phyloP scores from a whole-genome alignment of 2,888 invertebrate species.

The Timema cristinae region DNA sequence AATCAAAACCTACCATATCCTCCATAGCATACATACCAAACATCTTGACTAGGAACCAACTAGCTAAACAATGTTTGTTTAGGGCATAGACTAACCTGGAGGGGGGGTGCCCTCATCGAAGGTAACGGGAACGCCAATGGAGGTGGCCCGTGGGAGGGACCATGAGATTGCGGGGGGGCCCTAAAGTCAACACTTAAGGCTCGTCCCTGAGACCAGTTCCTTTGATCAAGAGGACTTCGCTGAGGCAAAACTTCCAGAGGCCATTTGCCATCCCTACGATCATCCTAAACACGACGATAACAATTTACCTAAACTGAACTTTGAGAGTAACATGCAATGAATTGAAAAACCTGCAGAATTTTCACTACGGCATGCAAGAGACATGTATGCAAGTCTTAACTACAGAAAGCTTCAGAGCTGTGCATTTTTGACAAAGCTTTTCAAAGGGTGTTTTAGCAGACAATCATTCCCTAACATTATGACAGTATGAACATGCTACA shows the following conservation, averaged over 20 bases:
- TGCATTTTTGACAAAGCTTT: too few species aligned
- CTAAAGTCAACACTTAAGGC: constrained; percentile 25
- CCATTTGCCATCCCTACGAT: constrained; percentile 22
- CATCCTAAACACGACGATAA: constrained; percentile 21
- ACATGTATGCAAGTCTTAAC: too few species aligned
- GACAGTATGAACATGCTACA: too few species aligned
- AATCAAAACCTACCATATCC: too few species aligned
- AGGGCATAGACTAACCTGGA: constrained; percentile 21
- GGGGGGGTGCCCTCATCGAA: constrained; percentile 25
- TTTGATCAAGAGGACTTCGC: constrained; percentile 22
- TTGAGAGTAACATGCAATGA: background rate
- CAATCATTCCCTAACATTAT: too few species aligned
- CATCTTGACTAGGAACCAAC: too few species aligned
- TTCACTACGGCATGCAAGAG: constrained; percentile 2
- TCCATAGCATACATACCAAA: too few species aligned
- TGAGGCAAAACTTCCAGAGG: constrained; percentile 16
- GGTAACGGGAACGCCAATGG: constrained; percentile 25
- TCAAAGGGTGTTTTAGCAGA: too few species aligned
- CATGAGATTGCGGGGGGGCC: constrained; percentile 26
- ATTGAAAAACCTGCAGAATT: background rate
- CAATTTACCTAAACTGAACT: background rate
- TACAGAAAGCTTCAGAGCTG: too few species aligned
- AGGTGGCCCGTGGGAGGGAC: constrained; percentile 19
- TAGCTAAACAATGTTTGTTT: too few species aligned
- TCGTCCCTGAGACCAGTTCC: constrained; percentile 23